Base-by-base conservation (phyloP, 1,140 invertebrate genomes). In the Halictus rubicundus region DNA sequence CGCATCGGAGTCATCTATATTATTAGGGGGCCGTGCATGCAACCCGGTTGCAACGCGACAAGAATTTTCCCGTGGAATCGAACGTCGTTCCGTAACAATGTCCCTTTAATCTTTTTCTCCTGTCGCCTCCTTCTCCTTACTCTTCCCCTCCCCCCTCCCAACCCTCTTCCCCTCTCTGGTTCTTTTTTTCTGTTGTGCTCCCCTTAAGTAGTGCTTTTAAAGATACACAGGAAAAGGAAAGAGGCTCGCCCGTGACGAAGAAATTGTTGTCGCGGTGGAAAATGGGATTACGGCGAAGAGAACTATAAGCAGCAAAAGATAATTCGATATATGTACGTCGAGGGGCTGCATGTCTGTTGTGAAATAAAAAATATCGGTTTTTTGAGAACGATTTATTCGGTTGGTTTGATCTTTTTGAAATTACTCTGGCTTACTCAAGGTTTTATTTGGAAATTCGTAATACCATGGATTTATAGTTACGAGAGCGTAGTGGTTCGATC, bases 1-100 rank as follows among this genome's bases (percentile, higher is more conserved):
- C 89, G 90, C 89, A 84, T 87, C 71, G 81, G 66, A 90, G 85
- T 91, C 89, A 91, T 91, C 90, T 90, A 85, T 88, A 91, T 90
- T 90, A 91, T 90, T 90, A 89, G 85, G 84, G 83, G 85, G 78
- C 83, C 79, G 85, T 87, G 84, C 85, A 88, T 87, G 88, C 87
- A 88, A 87, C 42, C 68, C 39, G 42, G n/a, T 52, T 16, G 25
- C 19, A 39, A 25, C 32, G 49, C 59, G 70, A 37, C 37, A 64
- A 74, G 37, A 70, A 75, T 65, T 76, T 77, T 52, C 66, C 19
- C 63, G 27, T 59, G 42, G 49, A 54, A 54, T 54, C 49, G 49
- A 65, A 69, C 70, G 27, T 70, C 37, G 66, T 27, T 75, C 72
- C 64, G 76, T 77, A 70, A 82, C 21, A 23, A 46, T 66, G 32